Percentiles rank a stretch among this genome's conserved stretches.
Evolutionary conservation across 1,140 invertebrate genomes (phyloP).

Genomic region (Dendroctonus valens): DNA sequence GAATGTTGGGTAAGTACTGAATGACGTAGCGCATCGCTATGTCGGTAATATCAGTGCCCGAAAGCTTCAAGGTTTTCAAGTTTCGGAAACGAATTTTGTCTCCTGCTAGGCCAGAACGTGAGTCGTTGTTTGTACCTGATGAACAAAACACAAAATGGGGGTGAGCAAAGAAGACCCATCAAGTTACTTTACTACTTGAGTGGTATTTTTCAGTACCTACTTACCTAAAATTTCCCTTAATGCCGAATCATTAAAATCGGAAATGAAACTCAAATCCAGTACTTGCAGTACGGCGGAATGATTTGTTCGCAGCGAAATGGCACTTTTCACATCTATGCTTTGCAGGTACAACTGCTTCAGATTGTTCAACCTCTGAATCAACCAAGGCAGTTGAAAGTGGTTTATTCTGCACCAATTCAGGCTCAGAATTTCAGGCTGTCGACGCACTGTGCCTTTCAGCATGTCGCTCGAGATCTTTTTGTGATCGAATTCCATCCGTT

Average conservation of each 20-base stretch:
- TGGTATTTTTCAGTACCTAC: neutral
- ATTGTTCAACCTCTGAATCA: slow-evolving; percentile 79
- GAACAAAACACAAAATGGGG: neutral
- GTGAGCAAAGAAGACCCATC: neutral
- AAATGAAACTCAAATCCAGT: slow-evolving; percentile 79
- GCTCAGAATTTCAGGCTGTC: slow-evolving; percentile 78
- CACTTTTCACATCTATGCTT: slow-evolving; percentile 76
- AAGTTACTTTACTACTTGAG: neutral
- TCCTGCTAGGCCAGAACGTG: slow-evolving; percentile 78
- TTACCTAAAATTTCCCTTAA: slow-evolving; percentile 70
- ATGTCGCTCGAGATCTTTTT: slow-evolving; percentile 48
- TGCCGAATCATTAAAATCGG: slow-evolving; percentile 77
- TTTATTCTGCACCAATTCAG: slow-evolving; percentile 85
- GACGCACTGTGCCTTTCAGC: slow-evolving; percentile 65
- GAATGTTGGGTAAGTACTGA: slow-evolving; percentile 72
- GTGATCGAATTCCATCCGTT: slow-evolving; percentile 68
- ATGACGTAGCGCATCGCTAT: slow-evolving; percentile 78
- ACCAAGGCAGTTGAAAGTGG: slow-evolving; percentile 82
- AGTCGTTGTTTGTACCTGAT: slow-evolving; percentile 75
- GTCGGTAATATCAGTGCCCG: slow-evolving; percentile 88
- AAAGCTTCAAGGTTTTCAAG: slow-evolving; percentile 71
- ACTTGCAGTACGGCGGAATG: slow-evolving; percentile 76
- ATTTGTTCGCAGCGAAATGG: slow-evolving; percentile 78
- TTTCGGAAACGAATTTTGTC: slow-evolving; percentile 77
- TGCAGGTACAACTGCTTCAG: slow-evolving; percentile 76